Conservation (phyloP, 53 echinoderm and acorn worm genomes). For the Patiria pectinifera region DNA sequence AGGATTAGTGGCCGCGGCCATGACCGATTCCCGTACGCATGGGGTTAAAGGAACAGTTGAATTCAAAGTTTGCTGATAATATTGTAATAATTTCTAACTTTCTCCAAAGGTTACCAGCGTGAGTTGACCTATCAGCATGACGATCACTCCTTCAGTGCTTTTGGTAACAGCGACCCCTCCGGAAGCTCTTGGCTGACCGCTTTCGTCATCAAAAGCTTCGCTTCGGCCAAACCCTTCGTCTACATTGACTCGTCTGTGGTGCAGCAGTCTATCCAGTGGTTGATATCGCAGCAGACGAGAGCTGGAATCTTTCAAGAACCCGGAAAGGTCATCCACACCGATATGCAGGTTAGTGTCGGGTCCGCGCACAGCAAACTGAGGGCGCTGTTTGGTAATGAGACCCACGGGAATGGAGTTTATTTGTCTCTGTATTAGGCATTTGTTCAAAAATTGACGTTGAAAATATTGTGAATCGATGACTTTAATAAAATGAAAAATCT, state of each 20-base stretch:
- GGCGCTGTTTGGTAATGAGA: neutral
- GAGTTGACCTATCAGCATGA: constrained; percentile 86
- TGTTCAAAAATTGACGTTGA: too few species aligned
- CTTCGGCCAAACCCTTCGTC: constrained; percentile 77
- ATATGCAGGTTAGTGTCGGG: constrained; percentile 73
- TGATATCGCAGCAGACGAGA: constrained; percentile 62
- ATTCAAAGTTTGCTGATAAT: neutral
- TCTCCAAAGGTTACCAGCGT: constrained; percentile 78
- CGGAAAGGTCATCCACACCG: constrained; percentile 76
- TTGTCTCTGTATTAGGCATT: too few species aligned
- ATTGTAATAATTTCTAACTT: neutral
- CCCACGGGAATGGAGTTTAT: neutral
- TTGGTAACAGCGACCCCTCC: constrained; percentile 71
- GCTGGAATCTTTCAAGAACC: constrained; percentile 69
- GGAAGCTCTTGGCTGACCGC: constrained; percentile 96
- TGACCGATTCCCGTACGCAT: too few species aligned
- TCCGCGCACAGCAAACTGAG: too few species aligned
- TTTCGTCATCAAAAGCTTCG: constrained; percentile 88
- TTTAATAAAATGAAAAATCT: too few species aligned
- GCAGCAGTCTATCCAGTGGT: constrained; percentile 54
- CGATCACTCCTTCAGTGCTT: constrained; percentile 93
- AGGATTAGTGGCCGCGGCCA: too few species aligned
- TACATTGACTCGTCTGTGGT: constrained; percentile 78
- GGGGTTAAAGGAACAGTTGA: too few species aligned
- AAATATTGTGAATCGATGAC: too few species aligned